Evolutionary conservation across 2,888 invertebrate species (phyloP).

Genomic region (Agrypnus murinus): DNA sequence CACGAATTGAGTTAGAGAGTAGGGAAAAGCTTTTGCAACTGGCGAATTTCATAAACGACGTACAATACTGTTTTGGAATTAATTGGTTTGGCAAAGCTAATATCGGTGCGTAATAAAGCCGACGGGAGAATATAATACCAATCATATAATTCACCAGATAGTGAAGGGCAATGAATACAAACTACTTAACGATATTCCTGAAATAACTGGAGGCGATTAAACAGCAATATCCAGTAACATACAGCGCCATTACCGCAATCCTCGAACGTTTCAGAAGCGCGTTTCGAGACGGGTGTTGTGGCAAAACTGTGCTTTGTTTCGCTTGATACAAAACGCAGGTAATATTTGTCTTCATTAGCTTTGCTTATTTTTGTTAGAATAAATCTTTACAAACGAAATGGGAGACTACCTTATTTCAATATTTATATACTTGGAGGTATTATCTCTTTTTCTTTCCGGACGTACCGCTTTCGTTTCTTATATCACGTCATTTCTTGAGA

Average conservation of each 20-base stretch:
- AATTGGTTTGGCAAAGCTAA: slow-evolving; percentile 48
- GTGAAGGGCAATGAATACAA: slow-evolving; percentile 53
- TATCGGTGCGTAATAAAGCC: slow-evolving; percentile 46
- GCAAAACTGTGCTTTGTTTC: slow-evolving; percentile 48
- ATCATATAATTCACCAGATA: slow-evolving; percentile 48
- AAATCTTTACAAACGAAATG: slow-evolving; percentile 54
- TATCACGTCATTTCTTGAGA: slow-evolving; percentile 58
- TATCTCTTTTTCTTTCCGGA: slow-evolving; percentile 52
- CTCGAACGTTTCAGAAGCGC: slow-evolving; percentile 35
- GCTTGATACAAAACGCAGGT: slow-evolving; percentile 49
- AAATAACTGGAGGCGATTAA: slow-evolving; percentile 53
- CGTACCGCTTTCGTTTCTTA: slow-evolving; percentile 52
- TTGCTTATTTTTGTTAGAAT: slow-evolving; percentile 52
- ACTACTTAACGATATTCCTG: slow-evolving; percentile 54
- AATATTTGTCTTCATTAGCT: slow-evolving; percentile 58
- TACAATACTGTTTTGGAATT: slow-evolving; percentile 40
- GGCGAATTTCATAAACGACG: slow-evolving; percentile 30
- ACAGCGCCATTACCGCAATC: slow-evolving; percentile 52
- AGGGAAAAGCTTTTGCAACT: slow-evolving; percentile 9
- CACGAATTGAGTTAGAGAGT: slow-evolving; percentile 2
- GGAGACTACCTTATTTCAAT: slow-evolving; percentile 58
- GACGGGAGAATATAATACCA: slow-evolving; percentile 47
- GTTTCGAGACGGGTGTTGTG: slow-evolving; percentile 45
- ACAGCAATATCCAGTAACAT: slow-evolving; percentile 53
- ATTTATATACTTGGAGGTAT: slow-evolving; percentile 58